Conservation (phyloP, 53 echinoderm and acorn worm species). For the Apostichopus leukothele region DNA sequence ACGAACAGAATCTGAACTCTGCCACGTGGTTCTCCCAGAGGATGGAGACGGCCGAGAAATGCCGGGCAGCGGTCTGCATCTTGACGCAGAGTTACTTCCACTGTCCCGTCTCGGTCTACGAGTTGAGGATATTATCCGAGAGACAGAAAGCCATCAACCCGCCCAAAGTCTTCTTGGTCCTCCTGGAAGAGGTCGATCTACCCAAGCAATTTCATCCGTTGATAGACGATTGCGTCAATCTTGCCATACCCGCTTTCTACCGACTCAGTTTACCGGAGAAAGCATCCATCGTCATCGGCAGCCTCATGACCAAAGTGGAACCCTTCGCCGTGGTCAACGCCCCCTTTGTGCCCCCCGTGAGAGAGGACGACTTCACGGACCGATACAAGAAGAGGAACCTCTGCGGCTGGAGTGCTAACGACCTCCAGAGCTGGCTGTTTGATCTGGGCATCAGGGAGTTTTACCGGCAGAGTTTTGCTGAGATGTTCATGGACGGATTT, state of each 20-base stretch:
- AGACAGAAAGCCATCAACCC: slow-evolving; percentile 60
- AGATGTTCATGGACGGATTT: slow-evolving; percentile 84
- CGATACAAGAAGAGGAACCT: slow-evolving; percentile 82
- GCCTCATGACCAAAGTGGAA: slow-evolving; percentile 75
- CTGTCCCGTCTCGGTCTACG: slow-evolving; percentile 94
- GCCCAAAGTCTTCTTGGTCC: slow-evolving; percentile 81
- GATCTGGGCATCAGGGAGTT: slow-evolving; percentile 88
- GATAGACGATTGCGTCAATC: slow-evolving; percentile 61
- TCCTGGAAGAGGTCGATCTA: slow-evolving; percentile 69
- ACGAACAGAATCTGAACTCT: slow-evolving; percentile 86
- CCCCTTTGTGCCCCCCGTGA: slow-evolving; percentile 54
- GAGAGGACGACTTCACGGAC: slow-evolving; percentile 65
- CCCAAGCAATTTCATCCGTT: slow-evolving; percentile 66
- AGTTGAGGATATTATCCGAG: slow-evolving; percentile 79
- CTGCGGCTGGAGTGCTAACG: slow-evolving; percentile 78
- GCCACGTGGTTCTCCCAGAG: slow-evolving; percentile 95
- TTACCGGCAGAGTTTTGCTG: slow-evolving; percentile 86
- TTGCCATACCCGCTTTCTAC: slow-evolving; percentile 51
- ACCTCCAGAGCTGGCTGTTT: slow-evolving; percentile 90
- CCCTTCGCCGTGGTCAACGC: slow-evolving; percentile 74
- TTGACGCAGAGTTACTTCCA: slow-evolving; percentile 86
- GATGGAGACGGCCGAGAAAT: slow-evolving; percentile 90
- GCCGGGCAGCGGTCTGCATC: slow-evolving; percentile 84
- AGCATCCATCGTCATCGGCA: slow-evolving; percentile 78
- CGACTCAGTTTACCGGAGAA: slow-evolving; percentile 76